These are phyloP conservation scores for Punctoribates punctum DNA, from an alignment of 2,888 invertebrate species.

Conservation along the genomic window DNA sequence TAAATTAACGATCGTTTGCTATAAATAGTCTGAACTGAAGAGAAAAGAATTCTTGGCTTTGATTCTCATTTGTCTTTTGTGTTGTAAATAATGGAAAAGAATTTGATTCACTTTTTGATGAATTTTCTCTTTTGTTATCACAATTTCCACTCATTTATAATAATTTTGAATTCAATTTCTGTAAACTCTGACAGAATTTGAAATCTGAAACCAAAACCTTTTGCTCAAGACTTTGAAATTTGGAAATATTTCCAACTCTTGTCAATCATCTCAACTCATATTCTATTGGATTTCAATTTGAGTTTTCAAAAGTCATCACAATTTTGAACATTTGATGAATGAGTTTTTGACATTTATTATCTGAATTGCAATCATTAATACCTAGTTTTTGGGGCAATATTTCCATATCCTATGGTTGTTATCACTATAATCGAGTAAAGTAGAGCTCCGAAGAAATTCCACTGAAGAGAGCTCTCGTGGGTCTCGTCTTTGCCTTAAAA, in stretches of 20 bases:
- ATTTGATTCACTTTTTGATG: background rate
- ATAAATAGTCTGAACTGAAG: background rate
- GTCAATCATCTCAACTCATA: no score
- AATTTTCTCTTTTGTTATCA: background rate
- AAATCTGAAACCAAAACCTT: background rate
- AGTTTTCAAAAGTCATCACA: no score
- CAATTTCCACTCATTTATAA: no score
- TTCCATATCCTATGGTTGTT: conserved; percentile 92
- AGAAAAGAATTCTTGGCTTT: background rate
- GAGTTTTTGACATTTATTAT: background rate
- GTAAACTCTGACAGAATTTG: background rate
- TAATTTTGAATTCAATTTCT: background rate
- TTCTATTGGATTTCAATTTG: no score
- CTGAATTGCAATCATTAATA: background rate
- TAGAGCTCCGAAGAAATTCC: conserved; percentile 65
- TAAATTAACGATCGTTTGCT: background rate
- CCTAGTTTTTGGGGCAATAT: conserved; percentile 83
- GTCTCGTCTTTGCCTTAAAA: conserved; percentile 43
- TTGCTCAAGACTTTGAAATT: no score
- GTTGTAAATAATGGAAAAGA: background rate
- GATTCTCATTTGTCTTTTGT: conserved; percentile 5
- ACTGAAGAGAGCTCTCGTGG: conserved; percentile 69
- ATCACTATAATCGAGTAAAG: conserved; percentile 94
- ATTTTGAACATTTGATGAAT: background rate
- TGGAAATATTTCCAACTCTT: no score